Percentiles rank a stretch among this genome's conserved stretches.
These are phyloP conservation scores for Parapsyche elsis DNA, from an alignment of 1,140 invertebrate species.

Conservation along the genomic window DNA sequence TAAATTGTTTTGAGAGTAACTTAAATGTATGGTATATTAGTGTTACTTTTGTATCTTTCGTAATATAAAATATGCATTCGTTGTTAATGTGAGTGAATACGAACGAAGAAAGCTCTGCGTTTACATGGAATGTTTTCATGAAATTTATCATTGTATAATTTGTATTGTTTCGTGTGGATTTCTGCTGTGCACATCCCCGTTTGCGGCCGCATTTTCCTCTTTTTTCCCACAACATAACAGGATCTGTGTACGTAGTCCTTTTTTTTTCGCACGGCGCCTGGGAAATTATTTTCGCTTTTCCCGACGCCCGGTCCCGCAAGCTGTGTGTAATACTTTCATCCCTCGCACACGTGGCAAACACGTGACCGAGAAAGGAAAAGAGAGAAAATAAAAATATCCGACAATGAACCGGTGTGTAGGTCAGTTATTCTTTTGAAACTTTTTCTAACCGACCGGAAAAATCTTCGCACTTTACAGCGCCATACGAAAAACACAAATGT, in stretches of 20 bases:
- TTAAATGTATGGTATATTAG: no score
- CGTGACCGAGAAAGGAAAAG: conserved; percentile 41
- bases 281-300: conserved; percentile 55
- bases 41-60: no score
- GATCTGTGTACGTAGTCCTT: conserved; percentile 14
- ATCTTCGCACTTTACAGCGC: no score
- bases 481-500: no score
- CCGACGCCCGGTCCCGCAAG: conserved; percentile 36
- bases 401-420: conserved; percentile 52
- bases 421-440: conserved; percentile 53
- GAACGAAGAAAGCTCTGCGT: no score
- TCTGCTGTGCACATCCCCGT: background rate
- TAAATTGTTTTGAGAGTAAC: no score
- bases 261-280: conserved; percentile 44
- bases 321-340: conserved; percentile 24
- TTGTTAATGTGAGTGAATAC: no score
- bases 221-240: conserved; percentile 46
- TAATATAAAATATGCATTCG: no score
- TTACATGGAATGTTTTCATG: no score
- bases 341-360: conserved; percentile 35
- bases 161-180: background rate
- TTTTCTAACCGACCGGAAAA: conserved; percentile 14
- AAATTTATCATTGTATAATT: no score
- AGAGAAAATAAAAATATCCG: conserved; percentile 47
- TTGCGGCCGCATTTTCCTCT: conserved; percentile 35